A percentile compares a stretch with the other conserved stretches of the same genome.
Conservation (phyloP, 2,888 invertebrate genomes). For the Epinotia brunnichana region DNA sequence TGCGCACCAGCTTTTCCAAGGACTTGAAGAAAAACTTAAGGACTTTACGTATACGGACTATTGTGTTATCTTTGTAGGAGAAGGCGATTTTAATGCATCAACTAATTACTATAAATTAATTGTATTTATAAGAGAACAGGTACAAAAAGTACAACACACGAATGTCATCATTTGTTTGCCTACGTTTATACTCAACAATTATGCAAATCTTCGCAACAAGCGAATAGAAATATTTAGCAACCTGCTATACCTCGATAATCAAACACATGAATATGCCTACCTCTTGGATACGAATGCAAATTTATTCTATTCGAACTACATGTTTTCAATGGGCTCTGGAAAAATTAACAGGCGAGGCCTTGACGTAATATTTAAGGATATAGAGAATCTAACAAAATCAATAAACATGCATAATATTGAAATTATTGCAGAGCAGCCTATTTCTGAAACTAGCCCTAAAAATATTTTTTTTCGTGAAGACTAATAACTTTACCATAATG, state of each 20-base stretch:
- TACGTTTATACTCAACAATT: not conserved
- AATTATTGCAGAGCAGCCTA: not conserved
- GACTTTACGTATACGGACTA: not conserved
- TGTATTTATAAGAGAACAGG: not conserved
- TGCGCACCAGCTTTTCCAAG: not conserved
- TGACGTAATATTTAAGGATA: slow-evolving; percentile 3
- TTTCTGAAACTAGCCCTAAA: not conserved
- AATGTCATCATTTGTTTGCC: not conserved
- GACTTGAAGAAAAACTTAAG: slow-evolving; percentile 2
- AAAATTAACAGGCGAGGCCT: not conserved
- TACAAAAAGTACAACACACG: too few relatives aligned
- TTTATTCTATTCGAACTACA: slow-evolving; percentile 4
- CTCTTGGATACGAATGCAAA: slow-evolving; percentile 8
- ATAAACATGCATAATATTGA: not conserved
- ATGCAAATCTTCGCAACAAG: not conserved
- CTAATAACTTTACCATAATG: not conserved
- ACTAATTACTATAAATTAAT: slow-evolving; percentile 7
- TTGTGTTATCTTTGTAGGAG: not conserved
- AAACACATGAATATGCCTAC: slow-evolving; percentile 6
- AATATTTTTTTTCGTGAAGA: slow-evolving; percentile 13
- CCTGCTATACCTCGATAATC: not conserved
- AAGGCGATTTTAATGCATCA: not conserved
- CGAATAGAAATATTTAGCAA: slow-evolving; percentile 1
- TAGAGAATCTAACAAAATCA: not conserved
- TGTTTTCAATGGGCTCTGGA: slow-evolving; percentile 1